Conservation (phyloP, 2,888 invertebrate species). For the Caenorhabditis becei region DNA sequence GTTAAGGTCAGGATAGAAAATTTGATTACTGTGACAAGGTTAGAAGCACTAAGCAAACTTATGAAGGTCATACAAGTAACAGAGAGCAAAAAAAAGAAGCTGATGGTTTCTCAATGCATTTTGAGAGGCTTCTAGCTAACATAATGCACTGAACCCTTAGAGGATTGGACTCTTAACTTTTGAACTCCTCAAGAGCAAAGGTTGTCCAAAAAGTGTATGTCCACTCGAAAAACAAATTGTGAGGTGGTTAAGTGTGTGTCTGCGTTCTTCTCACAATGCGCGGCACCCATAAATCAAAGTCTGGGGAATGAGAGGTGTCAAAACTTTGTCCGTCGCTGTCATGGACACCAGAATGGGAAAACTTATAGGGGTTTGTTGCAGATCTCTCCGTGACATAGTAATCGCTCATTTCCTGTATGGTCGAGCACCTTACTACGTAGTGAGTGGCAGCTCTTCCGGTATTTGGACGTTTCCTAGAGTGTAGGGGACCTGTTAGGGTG, state of each 20-base stretch:
- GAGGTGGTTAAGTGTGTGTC: neutral
- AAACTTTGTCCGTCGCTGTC: neutral
- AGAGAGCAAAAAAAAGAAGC: too few relatives aligned
- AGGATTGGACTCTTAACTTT: neutral
- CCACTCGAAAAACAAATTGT: conserved; percentile 8
- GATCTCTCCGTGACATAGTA: conserved; percentile 47
- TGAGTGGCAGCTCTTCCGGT: neutral
- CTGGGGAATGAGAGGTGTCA: too few relatives aligned
- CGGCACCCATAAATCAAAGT: conserved; percentile 1
- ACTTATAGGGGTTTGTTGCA: conserved; percentile 11
- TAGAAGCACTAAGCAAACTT: too few relatives aligned
- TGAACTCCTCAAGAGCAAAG: conserved; percentile 4
- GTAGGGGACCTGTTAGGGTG: neutral
- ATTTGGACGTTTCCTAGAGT: neutral
- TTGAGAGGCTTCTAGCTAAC: too few relatives aligned
- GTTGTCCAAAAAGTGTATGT: neutral
- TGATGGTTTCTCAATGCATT: too few relatives aligned
- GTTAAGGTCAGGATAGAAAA: conserved; percentile 16
- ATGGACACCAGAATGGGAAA: neutral
- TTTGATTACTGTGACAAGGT: neutral
- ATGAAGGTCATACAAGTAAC: too few relatives aligned
- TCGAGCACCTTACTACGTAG: conserved; percentile 27
- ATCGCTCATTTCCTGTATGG: conserved; percentile 41
- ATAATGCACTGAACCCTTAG: too few relatives aligned
- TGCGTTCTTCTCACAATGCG: neutral